Evolutionary conservation across 1,140 invertebrate genomes (phyloP).

Genomic region (Battus philenor): DNA sequence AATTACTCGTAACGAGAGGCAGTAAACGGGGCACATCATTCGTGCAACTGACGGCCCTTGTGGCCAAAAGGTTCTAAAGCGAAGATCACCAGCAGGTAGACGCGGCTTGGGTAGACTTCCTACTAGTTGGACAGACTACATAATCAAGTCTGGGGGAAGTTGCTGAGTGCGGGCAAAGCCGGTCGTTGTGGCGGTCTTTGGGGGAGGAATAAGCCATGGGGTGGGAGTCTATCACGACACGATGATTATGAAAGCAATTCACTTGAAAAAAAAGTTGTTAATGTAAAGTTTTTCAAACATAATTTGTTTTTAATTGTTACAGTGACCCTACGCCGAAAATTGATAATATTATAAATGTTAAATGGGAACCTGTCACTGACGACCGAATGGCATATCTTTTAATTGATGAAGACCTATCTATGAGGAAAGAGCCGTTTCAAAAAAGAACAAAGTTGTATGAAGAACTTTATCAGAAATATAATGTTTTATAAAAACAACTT

Average conservation of each 20-base stretch:
- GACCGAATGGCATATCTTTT: slow-evolving; percentile 31
- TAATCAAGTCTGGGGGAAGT: no score
- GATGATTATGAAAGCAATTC: background rate
- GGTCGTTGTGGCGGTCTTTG: no score
- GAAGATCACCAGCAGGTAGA: no score
- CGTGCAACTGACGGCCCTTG: no score
- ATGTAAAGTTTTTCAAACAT: no score
- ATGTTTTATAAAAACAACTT: no score
- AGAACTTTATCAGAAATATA: slow-evolving; percentile 42
- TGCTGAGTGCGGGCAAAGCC: no score
- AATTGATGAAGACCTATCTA: slow-evolving; percentile 44
- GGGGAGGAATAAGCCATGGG: background rate
- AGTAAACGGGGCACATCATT: no score
- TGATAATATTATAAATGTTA: slow-evolving; percentile 38
- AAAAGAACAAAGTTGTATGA: slow-evolving; percentile 41
- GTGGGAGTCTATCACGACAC: background rate
- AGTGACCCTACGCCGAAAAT: slow-evolving; percentile 52
- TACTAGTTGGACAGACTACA: no score
- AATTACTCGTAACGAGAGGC: no score
- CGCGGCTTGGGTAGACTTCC: no score
- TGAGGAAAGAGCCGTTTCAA: slow-evolving; percentile 44
- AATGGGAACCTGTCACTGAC: slow-evolving; percentile 49
- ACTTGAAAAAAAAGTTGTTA: background rate
- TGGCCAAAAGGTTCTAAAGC: no score
- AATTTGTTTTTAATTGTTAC: slow-evolving; percentile 23